Evolutionary conservation across 2,113 vertebrate genomes (phyloP).

Genomic region (Corythaeola cristata): DNA sequence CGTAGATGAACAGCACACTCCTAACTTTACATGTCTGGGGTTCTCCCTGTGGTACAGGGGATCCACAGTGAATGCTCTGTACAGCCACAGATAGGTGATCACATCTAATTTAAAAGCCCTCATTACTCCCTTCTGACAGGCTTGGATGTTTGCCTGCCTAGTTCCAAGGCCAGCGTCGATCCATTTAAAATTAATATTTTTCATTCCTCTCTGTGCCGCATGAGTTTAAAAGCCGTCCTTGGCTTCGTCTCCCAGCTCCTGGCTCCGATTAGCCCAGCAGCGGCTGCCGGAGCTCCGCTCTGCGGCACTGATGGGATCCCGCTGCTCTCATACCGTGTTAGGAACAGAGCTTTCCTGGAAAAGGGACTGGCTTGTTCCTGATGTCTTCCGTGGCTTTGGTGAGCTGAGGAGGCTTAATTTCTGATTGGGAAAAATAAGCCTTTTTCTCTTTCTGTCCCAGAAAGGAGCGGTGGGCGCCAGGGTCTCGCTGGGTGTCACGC

Average conservation of each 20-base stretch:
- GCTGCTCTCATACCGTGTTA: slow-evolving; percentile 6
- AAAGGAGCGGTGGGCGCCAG: not conserved
- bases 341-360: slow-evolving; percentile 40
- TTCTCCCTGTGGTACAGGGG: not conserved
- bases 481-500: accelerated
- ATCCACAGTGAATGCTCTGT: slow-evolving; percentile 16
- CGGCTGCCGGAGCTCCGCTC: not conserved
- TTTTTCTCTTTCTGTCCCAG: not conserved
- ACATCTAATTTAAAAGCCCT: slow-evolving; percentile 54
- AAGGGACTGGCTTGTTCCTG: slow-evolving; percentile 29
- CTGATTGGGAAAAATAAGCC: accelerated
- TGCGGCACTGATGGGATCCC: not conserved
- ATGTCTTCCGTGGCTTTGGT: not conserved
- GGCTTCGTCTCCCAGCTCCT: not conserved
- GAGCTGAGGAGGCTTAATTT: not conserved
- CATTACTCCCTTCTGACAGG: slow-evolving; percentile 52
- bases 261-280: not conserved
- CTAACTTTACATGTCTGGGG: not conserved
- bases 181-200: slow-evolving; percentile 64
- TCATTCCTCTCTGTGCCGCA: not conserved
- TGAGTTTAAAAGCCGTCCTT: not conserved
- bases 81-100: slow-evolving; percentile 45
- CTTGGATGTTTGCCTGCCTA: slow-evolving; percentile 53
- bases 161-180: slow-evolving; percentile 6
- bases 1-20: not conserved